Evolutionary conservation across 2,113 vertebrate genomes (phyloP).

Genomic region (Jacana jacana): DNA sequence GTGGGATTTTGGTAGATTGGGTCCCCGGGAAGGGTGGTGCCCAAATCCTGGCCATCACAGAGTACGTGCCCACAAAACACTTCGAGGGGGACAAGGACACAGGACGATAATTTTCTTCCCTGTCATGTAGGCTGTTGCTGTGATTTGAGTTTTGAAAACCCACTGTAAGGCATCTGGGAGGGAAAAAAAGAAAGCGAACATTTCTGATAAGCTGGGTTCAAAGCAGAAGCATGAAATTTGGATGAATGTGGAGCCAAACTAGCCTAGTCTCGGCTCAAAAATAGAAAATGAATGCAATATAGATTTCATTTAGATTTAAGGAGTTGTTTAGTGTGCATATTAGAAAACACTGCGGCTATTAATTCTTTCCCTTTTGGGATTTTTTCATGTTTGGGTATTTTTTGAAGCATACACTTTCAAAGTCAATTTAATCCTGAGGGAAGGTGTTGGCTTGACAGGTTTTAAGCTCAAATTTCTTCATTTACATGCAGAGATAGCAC

Average conservation of each 20-base stretch:
- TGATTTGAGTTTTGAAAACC: neutral
- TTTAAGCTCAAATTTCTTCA: constrained; percentile 38
- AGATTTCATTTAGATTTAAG: constrained; percentile 74
- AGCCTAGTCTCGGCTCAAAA: neutral
- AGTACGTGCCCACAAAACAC: neutral
- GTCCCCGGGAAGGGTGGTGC: neutral
- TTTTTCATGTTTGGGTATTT: constrained; percentile 2
- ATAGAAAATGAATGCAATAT: constrained; percentile 47
- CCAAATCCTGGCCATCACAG: neutral
- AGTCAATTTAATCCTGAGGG: constrained; percentile 45
- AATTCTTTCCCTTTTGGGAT: constrained; percentile 49
- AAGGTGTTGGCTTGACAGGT: constrained; percentile 34
- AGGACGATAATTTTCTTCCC: neutral
- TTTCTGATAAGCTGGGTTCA: constrained; percentile 26
- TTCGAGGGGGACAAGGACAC: neutral
- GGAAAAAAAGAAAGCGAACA: neutral
- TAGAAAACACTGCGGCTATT: constrained; percentile 60
- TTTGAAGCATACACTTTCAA: constrained; percentile 5
- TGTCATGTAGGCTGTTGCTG: neutral
- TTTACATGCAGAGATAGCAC: constrained; percentile 45
- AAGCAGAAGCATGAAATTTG: constrained; percentile 49
- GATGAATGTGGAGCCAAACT: constrained; percentile 16
- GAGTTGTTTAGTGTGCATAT: constrained; percentile 36
- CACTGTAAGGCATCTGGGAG: neutral
- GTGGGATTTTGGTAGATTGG: neutral